A percentile compares a stretch with the other conserved stretches of the same genome.
These are phyloP conservation scores for Dichetophora obliterata DNA, from an alignment of 2,888 invertebrate genomes.

Conservation along the genomic window DNA sequence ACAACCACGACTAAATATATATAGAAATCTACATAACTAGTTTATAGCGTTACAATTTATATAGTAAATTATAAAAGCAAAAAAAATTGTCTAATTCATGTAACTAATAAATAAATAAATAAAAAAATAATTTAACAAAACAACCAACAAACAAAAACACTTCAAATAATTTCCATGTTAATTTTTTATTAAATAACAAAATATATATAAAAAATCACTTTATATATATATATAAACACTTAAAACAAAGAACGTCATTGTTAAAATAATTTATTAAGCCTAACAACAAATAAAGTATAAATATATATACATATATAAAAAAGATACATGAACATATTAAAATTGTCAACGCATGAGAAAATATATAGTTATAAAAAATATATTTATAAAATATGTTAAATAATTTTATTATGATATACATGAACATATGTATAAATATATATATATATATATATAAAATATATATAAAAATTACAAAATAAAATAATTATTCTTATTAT, in stretches of 20 bases:
- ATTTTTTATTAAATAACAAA: neutral
- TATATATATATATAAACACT: neutral
- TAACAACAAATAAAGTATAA: neutral
- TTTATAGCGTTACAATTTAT: constrained; percentile 62
- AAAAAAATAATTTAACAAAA: constrained; percentile 6
- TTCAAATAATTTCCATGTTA: constrained; percentile 11
- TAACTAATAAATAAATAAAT: constrained; percentile 29
- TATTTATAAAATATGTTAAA: constrained; percentile 14
- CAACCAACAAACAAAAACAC: neutral
- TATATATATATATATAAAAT: neutral
- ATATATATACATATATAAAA: constrained; percentile 2
- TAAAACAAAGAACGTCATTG: constrained; percentile 16
- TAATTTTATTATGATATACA: neutral
- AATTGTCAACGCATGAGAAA: constrained; percentile 16
- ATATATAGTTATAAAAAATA: constrained; percentile 41
- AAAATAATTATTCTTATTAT: neutral
- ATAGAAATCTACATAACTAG: constrained; percentile 41
- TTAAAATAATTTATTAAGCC: constrained; percentile 27
- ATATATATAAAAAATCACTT: constrained; percentile 28
- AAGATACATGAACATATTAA: neutral
- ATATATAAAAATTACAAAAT: neutral
- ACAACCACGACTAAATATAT: neutral
- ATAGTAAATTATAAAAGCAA: constrained; percentile 52
- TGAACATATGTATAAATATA: constrained; percentile 1
- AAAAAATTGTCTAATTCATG: constrained; percentile 33